Evolutionary conservation across 2,113 vertebrate species (phyloP).

Genomic region (Dipodomys ordii): DNA sequence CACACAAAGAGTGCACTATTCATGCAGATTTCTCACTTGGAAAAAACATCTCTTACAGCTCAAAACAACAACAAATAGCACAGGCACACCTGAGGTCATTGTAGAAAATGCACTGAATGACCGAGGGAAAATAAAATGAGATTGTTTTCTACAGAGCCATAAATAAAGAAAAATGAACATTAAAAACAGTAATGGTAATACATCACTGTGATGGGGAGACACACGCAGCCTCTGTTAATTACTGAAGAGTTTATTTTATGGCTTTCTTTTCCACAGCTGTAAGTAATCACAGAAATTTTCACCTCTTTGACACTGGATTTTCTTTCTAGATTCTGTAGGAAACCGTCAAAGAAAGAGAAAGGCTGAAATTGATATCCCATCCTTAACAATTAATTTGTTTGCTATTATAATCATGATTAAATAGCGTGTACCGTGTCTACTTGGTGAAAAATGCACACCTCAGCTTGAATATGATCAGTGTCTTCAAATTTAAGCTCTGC

Average conservation of each 20-base stretch:
- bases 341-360: background rate
- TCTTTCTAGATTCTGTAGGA: background rate
- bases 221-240: background rate
- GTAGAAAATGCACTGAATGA: background rate
- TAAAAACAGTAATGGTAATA: background rate
- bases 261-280: background rate
- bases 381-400: slow-evolving; percentile 10
- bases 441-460: background rate
- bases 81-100: background rate
- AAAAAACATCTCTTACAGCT: background rate
- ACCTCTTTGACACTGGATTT: background rate
- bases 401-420: background rate
- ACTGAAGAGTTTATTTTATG: background rate
- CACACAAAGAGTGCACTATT: background rate
- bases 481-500: background rate
- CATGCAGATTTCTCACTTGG: background rate
- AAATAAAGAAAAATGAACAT: background rate
- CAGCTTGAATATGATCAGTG: background rate
- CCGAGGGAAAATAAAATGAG: background rate
- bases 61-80: background rate
- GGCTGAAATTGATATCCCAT: background rate
- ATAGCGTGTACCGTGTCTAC: background rate
- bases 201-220: background rate
- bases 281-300: background rate
- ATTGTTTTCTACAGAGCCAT: slow-evolving; percentile 1